Conservation (phyloP, 2,113 vertebrate genomes). For the Mormyrus iriodes region DNA sequence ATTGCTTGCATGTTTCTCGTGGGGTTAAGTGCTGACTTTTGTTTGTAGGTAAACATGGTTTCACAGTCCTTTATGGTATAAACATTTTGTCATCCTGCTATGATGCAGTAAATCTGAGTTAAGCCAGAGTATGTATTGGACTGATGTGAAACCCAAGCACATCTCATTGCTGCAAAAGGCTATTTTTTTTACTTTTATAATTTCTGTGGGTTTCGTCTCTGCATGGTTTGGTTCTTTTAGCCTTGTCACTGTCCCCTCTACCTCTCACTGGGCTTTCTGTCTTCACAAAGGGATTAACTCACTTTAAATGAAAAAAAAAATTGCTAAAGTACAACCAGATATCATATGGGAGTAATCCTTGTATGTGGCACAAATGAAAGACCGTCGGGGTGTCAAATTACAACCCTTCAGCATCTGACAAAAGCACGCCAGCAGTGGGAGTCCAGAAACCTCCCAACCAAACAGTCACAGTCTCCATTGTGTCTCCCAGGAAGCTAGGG, state of each 20-base stretch:
- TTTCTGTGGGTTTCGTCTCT: not conserved
- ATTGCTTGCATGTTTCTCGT: not conserved
- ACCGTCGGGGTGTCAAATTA: conserved; percentile 1
- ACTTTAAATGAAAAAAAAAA: conserved; percentile 5
- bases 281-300: not conserved
- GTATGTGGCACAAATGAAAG: not conserved
- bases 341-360: conserved; percentile 30
- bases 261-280: not conserved
- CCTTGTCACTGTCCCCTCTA: not conserved
- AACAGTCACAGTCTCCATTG: not conserved
- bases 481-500: not conserved
- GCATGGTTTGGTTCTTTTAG: not conserved
- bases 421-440: not conserved
- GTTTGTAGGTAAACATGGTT: not conserved
- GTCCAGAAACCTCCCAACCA: not conserved
- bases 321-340: conserved; percentile 9
- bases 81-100: not conserved
- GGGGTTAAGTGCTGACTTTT: not conserved
- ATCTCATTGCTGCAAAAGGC: not conserved
- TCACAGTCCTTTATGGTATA: not conserved
- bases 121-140: not conserved
- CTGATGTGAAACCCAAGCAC: not conserved
- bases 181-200: not conserved
- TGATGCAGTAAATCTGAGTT: not conserved
- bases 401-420: not conserved